Evolutionary conservation across 2,888 invertebrate genomes (phyloP).

Genomic region (Oscheius myriophilus): DNA sequence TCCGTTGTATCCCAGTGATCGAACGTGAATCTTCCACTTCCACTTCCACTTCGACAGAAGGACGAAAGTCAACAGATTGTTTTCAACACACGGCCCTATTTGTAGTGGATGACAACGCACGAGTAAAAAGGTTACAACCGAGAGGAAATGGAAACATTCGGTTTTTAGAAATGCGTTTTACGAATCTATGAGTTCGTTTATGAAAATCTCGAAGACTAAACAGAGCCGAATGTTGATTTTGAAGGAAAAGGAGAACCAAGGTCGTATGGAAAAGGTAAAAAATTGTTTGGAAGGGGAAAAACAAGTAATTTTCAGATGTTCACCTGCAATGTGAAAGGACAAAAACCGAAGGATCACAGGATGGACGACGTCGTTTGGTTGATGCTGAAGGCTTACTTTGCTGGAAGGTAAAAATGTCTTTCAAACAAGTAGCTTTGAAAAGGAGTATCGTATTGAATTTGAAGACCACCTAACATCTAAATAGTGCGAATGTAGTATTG

Average conservation of each 20-base stretch:
- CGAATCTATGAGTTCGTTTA: constrained; percentile 15
- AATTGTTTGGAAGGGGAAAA: too few relatives aligned
- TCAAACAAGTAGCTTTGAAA: neutral
- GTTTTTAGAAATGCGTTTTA: constrained; percentile 1
- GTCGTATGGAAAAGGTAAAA: constrained; percentile 18
- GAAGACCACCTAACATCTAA: too few relatives aligned
- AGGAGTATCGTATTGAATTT: too few relatives aligned
- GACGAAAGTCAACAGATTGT: constrained; percentile 4
- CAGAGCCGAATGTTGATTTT: neutral
- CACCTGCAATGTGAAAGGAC: constrained; percentile 54
- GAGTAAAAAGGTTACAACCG: neutral
- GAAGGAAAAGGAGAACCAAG: constrained; percentile 18
- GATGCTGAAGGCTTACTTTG: constrained; percentile 58
- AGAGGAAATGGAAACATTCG: too few relatives aligned
- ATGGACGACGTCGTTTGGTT: constrained; percentile 64
- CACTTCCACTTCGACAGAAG: constrained; percentile 8
- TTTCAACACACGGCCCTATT: neutral
- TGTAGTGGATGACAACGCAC: neutral
- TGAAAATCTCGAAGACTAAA: constrained; percentile 1
- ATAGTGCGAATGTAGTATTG: too few relatives aligned
- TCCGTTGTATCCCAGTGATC: constrained; percentile 20
- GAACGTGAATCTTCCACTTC: constrained; percentile 16
- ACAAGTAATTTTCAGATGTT: constrained; percentile 34
- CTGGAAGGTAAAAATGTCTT: constrained; percentile 40
- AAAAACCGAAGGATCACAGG: constrained; percentile 43